phyloP scores from a whole-genome alignment of 2,888 invertebrate genomes.

The Euplexia lucipara region DNA sequence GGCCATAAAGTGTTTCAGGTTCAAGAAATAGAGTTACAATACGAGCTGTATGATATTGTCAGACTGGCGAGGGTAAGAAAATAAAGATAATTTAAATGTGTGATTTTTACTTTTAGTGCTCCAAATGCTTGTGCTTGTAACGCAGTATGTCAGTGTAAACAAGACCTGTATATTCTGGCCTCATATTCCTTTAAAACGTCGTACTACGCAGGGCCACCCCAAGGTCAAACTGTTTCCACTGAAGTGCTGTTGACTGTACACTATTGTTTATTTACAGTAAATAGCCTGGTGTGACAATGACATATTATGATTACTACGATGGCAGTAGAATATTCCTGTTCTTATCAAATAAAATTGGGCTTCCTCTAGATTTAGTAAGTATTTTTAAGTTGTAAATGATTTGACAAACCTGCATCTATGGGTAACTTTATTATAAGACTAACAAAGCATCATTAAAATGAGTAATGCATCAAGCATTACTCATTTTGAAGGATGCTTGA shows the following conservation, averaged over 20 bases:
- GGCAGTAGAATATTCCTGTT: slow-evolving; percentile 94
- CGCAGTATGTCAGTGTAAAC: no score
- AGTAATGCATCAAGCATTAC: no score
- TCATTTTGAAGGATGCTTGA: no score
- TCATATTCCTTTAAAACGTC: no score
- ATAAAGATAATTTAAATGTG: slow-evolving; percentile 1
- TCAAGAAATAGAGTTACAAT: slow-evolving; percentile 51
- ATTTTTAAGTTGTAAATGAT: neutral
- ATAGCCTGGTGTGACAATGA: slow-evolving; percentile 70
- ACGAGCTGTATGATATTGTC: slow-evolving; percentile 24
- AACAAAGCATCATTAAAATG: no score
- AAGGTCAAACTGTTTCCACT: no score
- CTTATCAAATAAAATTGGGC: slow-evolving; percentile 92
- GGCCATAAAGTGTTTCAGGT: slow-evolving; percentile 54
- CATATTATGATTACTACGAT: slow-evolving; percentile 91
- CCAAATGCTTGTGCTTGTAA: no score
- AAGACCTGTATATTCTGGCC: no score
- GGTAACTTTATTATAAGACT: no score
- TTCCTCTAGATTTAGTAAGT: slow-evolving; percentile 95
- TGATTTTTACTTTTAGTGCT: neutral
- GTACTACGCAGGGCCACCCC: no score
- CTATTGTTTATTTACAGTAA: slow-evolving; percentile 52
- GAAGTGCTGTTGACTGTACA: neutral
- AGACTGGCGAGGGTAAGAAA: slow-evolving; percentile 32
- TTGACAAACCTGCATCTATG: no score